phyloP scores from a whole-genome alignment of 2,888 invertebrate genomes.

The Punctoribates punctum region DNA sequence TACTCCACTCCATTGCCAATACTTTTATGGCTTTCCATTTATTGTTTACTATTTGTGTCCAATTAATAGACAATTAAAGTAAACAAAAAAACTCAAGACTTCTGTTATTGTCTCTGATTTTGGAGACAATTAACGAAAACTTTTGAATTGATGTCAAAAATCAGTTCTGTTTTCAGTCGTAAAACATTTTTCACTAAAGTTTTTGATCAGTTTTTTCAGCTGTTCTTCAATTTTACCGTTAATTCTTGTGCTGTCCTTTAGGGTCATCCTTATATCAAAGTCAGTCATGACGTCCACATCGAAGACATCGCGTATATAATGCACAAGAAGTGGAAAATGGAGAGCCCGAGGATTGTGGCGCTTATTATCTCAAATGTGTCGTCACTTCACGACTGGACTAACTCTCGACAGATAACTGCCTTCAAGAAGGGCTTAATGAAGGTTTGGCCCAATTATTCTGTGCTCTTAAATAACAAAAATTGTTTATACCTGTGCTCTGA shows the following conservation, averaged over 20 bases:
- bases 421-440: slow-evolving; percentile 49
- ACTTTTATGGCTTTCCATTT: neutral
- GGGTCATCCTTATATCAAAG: slow-evolving; percentile 46
- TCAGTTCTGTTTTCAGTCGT: too few species aligned
- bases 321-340: slow-evolving; percentile 46
- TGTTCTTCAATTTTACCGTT: neutral
- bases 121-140: too few species aligned
- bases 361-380: slow-evolving; percentile 47
- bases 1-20: neutral
- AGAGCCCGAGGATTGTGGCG: slow-evolving; percentile 47
- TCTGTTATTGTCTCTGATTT: neutral
- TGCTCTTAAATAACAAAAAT: neutral
- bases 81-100: neutral
- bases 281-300: slow-evolving; percentile 46
- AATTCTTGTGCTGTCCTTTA: neutral
- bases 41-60: neutral
- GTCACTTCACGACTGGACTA: slow-evolving; percentile 47
- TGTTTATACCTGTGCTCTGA: neutral
- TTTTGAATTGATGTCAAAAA: too few species aligned
- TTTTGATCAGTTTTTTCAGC: neutral
- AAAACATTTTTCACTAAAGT: too few species aligned
- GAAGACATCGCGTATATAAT: slow-evolving; percentile 47
- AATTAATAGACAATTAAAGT: too few species aligned
- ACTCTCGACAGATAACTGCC: slow-evolving; percentile 46
- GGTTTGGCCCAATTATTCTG: slow-evolving; percentile 41